phyloP scores from a whole-genome alignment of 2,888 invertebrate genomes.

The Drosophila mercatorum region DNA sequence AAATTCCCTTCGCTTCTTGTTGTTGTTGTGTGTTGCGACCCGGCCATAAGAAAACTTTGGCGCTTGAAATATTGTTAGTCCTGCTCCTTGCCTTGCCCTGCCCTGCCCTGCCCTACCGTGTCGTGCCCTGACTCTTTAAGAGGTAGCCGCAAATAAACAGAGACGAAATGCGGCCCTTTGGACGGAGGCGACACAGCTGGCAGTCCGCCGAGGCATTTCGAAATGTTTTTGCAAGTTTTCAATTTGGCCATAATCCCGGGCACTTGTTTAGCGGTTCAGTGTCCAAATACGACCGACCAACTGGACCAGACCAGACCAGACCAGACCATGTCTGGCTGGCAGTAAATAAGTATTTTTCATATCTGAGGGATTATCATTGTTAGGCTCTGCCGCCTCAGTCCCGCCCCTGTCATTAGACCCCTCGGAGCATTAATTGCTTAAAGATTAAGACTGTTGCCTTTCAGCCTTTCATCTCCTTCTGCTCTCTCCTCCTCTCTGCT shows the following conservation, averaged over 20 bases:
- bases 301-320: neutral
- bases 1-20: conserved; percentile 19
- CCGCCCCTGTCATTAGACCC: conserved; percentile 70
- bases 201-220: conserved; percentile 55
- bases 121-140: neutral
- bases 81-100: conserved; percentile 35
- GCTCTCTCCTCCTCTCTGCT: neutral
- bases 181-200: conserved; percentile 57
- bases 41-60: conserved; percentile 62
- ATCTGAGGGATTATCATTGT: conserved; percentile 65
- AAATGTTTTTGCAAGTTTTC: conserved; percentile 65
- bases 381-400: conserved; percentile 26
- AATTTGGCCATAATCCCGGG: conserved; percentile 57
- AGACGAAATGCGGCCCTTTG: conserved; percentile 12
- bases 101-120: neutral
- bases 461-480: conserved; percentile 10
- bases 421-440: conserved; percentile 59
- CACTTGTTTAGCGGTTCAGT: conserved; percentile 49
- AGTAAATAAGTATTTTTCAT: conserved; percentile 38
- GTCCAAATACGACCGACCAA: conserved; percentile 20
- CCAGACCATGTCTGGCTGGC: conserved; percentile 19
- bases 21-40: conserved; percentile 44
- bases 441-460: conserved; percentile 74
- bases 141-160: conserved; percentile 40
- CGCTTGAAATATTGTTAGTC: conserved; percentile 75